Base-by-base conservation (phyloP, 2,797 vertebrate species). In the Microtus agrestis region DNA sequence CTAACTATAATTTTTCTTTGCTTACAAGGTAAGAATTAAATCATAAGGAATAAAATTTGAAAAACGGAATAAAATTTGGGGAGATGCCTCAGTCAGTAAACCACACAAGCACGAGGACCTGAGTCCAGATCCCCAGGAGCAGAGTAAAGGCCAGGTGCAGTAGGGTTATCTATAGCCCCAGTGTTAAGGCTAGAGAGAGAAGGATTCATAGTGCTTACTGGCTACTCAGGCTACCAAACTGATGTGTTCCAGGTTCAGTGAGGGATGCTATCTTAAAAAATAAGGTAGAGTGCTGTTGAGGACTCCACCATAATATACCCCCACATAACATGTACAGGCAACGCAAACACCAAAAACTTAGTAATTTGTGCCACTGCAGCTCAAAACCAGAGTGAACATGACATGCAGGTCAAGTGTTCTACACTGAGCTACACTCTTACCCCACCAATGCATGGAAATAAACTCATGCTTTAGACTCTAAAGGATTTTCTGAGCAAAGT, bases 401-500 rank as follows among this genome's bases (percentile, higher is more conserved):
- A 27, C 1, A 14, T 54, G 29, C n/a, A 76, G 34, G 37, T 61
- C 15, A 76, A 61, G 69, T 25, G 51, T 17, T 76, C 54, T 76
- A 74, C 10, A 59, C 17, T 29, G n/a, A 56, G 27, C 37, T 46
- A 23, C 37, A 74, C 12, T 19, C 54, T 59, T 19, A 34, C 10
- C 10, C 37, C 51, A 59, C 10, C 54, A 61, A 31, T 17, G 31
- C 69, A 29, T 56, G 23, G 48, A 56, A 71, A 73, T 40, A 37
- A 74, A 37, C 43, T 51, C 31, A 51, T 10, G 69, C 43, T 67
- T 85, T n/a, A 67, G 65, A 88, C 61, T 74, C 90, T 15, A 91
- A 74, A 73, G 31, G 46, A 84, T 91, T 88, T 93, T 89, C 29
- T 74, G 40, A 88, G 59, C 9, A 43, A 91, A 80, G 14, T 40